Base-by-base conservation (phyloP, 2,888 invertebrate genomes). In the Leptinotarsa rubiginosa region DNA sequence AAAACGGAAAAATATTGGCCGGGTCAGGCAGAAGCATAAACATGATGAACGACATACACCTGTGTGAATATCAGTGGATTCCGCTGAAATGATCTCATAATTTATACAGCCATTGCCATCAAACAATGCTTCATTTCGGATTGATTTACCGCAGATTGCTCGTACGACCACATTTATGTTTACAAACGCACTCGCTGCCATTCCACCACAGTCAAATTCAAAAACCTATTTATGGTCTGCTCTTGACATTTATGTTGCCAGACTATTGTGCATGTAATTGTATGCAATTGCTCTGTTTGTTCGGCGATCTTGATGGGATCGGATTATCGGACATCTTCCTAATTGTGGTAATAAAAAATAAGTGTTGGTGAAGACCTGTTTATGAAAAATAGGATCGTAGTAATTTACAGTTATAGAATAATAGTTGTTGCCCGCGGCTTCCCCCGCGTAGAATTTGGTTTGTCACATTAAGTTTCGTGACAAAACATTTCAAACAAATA, bases 91-190 rank as follows among this genome's bases (percentile, higher is more conserved):
- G 83, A 83, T 82, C 84, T 82, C 84, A 83, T 85, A 84, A 85
- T 85, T 85, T 85, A 85, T 84, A 82, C 82, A 83, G 73, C 73
- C 69, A 70, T 74, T 84, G 83, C 85, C 83, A 84, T 86, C 85
- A 85, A 85, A 86, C 85, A 84, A 84, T 84, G 83, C 83, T 84
- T 84, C 84, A 84, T 85, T 86, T 82, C 81, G 83, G 86, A 86
- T 86, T 87, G 87, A 87, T 87, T 86, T 86, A 87, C 85, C 84
- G 84, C 83, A 84, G 81, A 84, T 83, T 82, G 83, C 80, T 81
- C 81, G 81, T 83, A 81, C 75, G 80, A 81, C 78, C 80, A 75
- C 77, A 77, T 76, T 77, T 77, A 76, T 79, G 79, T 79, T 77
- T 68, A 79, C 77, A 79, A 77, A 77, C 78, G 76, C 74, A 75